Evolutionary conservation across 2,113 vertebrate species (phyloP).

Genomic region (Oreochromis niloticus): DNA sequence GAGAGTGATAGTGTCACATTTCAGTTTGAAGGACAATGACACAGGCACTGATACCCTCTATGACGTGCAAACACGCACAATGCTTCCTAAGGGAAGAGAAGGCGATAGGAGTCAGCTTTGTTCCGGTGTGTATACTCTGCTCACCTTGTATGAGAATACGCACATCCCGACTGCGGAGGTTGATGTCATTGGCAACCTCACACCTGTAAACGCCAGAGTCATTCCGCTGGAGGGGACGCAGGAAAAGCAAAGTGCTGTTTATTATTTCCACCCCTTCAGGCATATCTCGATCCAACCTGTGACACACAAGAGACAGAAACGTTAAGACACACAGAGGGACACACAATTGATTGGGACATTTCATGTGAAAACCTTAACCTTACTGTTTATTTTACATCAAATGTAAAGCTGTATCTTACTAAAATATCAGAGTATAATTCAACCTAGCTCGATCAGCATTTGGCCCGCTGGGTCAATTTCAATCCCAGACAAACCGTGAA

Average conservation of each 20-base stretch:
- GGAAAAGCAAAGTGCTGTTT: constrained; percentile 90
- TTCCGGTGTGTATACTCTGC: constrained; percentile 24
- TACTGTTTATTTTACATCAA: background rate
- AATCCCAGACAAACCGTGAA: background rate
- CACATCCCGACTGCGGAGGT: constrained; percentile 87
- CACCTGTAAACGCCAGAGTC: constrained; percentile 93
- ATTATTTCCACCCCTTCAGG: constrained; percentile 83
- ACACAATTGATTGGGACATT: background rate
- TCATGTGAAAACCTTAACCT: background rate
- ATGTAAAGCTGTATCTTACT: background rate
- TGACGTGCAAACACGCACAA: constrained; percentile 27
- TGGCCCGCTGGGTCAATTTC: background rate
- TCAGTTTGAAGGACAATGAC: constrained; percentile 60
- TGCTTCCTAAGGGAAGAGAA: constrained; percentile 39
- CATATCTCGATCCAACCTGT: constrained; percentile 88
- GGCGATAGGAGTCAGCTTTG: constrained; percentile 48
- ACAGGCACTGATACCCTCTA: constrained; percentile 36
- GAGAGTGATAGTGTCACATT: constrained; percentile 55
- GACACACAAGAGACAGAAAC: constrained; percentile 10
- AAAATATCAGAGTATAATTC: background rate
- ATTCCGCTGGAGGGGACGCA: constrained; percentile 84
- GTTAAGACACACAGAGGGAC: background rate
- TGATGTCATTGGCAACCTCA: constrained; percentile 89
- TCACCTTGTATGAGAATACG: constrained; percentile 90
- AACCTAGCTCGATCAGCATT: background rate